A percentile compares a stretch with the other conserved stretches of the same genome.
Conservation (phyloP, 53 echinoderm and acorn worm genomes). For the Mesocentrotus franciscanus region DNA sequence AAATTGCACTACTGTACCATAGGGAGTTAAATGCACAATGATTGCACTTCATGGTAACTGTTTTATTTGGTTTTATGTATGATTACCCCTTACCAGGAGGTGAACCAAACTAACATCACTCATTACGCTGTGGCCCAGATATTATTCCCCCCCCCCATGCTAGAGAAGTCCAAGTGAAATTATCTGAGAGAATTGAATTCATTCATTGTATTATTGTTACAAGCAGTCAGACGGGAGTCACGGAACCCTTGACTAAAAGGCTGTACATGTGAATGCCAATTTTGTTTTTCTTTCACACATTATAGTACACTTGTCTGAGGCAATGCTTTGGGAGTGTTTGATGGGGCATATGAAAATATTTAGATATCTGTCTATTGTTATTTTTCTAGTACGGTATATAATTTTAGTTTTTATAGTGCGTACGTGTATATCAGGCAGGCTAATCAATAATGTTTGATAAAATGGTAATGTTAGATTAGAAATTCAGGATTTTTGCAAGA, state of each 20-base stretch:
- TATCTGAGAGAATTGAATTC: background rate
- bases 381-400: too few species aligned
- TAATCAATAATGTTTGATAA: too few species aligned
- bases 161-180: background rate
- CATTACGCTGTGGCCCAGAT: background rate
- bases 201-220: background rate
- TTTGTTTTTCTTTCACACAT: too few species aligned
- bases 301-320: too few species aligned
- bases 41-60: conserved; percentile 31
- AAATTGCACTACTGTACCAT: conserved; percentile 45
- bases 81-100: conserved; percentile 13
- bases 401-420: too few species aligned
- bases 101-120: background rate
- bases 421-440: too few species aligned
- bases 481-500: too few species aligned
- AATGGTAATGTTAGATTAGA: too few species aligned
- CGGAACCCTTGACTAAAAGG: background rate
- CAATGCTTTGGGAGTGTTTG: too few species aligned
- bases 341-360: too few species aligned
- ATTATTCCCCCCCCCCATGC: background rate
- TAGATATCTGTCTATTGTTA: too few species aligned
- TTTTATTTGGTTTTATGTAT: background rate
- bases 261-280: too few species aligned
- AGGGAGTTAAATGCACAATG: conserved; percentile 60
- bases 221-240: background rate